Conservation (phyloP, 2,113 vertebrate species). For the Anser brachyrhynchus region DNA sequence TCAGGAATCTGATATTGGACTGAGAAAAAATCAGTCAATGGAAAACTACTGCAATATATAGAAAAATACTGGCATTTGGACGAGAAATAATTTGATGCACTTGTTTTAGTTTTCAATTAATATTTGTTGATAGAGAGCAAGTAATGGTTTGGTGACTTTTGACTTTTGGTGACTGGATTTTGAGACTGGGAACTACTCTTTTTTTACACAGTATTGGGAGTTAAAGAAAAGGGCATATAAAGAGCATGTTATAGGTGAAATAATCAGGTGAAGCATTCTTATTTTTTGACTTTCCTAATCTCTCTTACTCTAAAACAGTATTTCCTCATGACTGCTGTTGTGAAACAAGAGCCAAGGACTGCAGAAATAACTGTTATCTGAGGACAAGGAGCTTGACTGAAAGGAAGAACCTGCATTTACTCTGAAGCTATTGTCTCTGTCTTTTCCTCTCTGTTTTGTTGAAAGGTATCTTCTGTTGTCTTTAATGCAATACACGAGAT, state of each 20-base stretch:
- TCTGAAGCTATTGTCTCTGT: not conserved
- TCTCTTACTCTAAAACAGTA: conserved; percentile 42
- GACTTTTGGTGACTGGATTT: not conserved
- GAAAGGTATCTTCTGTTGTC: not conserved
- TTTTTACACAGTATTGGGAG: not conserved
- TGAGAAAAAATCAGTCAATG: not conserved
- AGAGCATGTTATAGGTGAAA: not conserved
- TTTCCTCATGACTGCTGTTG: conserved; percentile 31
- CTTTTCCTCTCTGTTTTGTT: conserved; percentile 7
- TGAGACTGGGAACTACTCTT: not conserved
- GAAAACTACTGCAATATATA: not conserved
- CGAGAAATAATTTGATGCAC: not conserved
- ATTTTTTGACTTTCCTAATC: conserved; percentile 42
- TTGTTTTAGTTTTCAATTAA: not conserved
- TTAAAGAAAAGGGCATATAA: not conserved
- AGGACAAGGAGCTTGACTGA: conserved; percentile 34
- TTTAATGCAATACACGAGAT: not conserved
- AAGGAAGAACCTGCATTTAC: conserved; percentile 39
- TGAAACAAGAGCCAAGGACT: conserved; percentile 8
- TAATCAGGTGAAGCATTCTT: not conserved
- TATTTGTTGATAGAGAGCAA: not conserved
- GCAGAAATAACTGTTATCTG: conserved; percentile 37
- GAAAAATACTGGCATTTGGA: not conserved
- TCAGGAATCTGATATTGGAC: not conserved
- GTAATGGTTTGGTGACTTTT: not conserved